Evolutionary conservation across 2,888 invertebrate species (phyloP), one percentile per base, ranked within the genome.

Genomic region (Cybosia mesomella): DNA sequence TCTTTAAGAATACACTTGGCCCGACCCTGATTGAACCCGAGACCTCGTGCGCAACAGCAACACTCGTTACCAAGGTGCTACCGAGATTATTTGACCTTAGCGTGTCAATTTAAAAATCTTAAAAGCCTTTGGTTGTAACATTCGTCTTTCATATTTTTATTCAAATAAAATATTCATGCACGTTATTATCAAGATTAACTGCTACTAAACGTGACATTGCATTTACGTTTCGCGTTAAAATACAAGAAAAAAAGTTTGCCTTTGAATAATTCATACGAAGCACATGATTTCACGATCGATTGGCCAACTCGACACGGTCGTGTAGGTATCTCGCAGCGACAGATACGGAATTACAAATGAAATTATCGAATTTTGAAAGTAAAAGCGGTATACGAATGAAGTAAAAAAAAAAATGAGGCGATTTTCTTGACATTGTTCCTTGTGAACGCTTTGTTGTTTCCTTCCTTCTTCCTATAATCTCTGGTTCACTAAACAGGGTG

Each of bases 221-320:
- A 79, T 74, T 76, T 75, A 59, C 22, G 62, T 60, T 68, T 66
- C 73, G 66, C 68, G 69, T 77, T 74, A 66, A 55, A 72, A 71
- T 63, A 63, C 21, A 55, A 66, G 69, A 75, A 75, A 68, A 28
- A 77, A 73, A 39, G 49, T 49, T 71, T 55, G 15, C 64, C 59
- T 66, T 58, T 71, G 72, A 81, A 78, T 79, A 65, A 77, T 77
- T 74, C 69, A 71, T 67, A 76, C 70, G 69, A 72, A 74, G 72
- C 71, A 72, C 74, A 73, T 67, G 62, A 70, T 55, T 74, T 49
- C 43, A 66, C 70, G 66, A 79, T 75, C 74, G 73, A 74, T 79
- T 34, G 64, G 55, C 34, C 65, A 68, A 72, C 66, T 65, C 43
- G 54, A 67, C 69, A 59, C 60, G n/a, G 34, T 58, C 60, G 64